Evolutionary conservation across 2,888 invertebrate genomes (phyloP).

Genomic region (Platycnemis pennipes): DNA sequence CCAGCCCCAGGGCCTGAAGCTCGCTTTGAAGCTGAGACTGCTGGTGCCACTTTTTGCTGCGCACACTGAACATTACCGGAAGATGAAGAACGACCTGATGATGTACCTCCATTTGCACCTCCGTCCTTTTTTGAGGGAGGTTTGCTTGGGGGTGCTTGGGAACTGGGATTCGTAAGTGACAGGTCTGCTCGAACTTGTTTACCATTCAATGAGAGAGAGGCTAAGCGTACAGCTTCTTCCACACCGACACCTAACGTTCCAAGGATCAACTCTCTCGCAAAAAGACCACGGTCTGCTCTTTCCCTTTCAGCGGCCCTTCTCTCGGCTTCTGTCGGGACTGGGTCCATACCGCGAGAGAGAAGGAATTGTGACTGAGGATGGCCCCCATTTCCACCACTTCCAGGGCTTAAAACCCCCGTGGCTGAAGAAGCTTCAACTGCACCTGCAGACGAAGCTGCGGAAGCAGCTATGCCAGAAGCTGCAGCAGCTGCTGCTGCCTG

Average conservation of each 20-base stretch:
- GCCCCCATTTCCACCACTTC: slow-evolving; percentile 68
- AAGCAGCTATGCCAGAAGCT: slow-evolving; percentile 77
- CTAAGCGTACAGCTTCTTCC: slow-evolving; percentile 52
- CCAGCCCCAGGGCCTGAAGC: slow-evolving; percentile 53
- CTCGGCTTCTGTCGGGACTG: slow-evolving; percentile 82
- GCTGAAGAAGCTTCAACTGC: slow-evolving; percentile 72
- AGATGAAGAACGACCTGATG: slow-evolving; percentile 70
- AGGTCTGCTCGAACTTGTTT: slow-evolving; percentile 41
- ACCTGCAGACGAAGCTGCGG: slow-evolving; percentile 73
- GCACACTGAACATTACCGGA: slow-evolving; percentile 58
- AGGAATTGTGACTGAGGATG: slow-evolving; percentile 62
- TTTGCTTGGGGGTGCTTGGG: slow-evolving; percentile 54
- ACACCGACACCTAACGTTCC: slow-evolving; percentile 80
- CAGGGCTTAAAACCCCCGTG: slow-evolving; percentile 73
- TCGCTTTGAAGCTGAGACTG: slow-evolving; percentile 55
- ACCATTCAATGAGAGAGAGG: slow-evolving; percentile 53
- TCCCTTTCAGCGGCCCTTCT: slow-evolving; percentile 81
- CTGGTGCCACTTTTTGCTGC: slow-evolving; percentile 62
- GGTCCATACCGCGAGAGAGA: slow-evolving; percentile 80
- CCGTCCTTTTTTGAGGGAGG: slow-evolving; percentile 59
- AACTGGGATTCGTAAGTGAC: slow-evolving; percentile 55
- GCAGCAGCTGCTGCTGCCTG: slow-evolving; percentile 83
- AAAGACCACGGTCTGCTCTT: slow-evolving; percentile 84
- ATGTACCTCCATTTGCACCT: slow-evolving; percentile 68
- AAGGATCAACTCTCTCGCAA: slow-evolving; percentile 86